These are phyloP conservation scores for Zaprionus africanus DNA, from an alignment of 1,140 invertebrate species.

Conservation along the genomic window DNA sequence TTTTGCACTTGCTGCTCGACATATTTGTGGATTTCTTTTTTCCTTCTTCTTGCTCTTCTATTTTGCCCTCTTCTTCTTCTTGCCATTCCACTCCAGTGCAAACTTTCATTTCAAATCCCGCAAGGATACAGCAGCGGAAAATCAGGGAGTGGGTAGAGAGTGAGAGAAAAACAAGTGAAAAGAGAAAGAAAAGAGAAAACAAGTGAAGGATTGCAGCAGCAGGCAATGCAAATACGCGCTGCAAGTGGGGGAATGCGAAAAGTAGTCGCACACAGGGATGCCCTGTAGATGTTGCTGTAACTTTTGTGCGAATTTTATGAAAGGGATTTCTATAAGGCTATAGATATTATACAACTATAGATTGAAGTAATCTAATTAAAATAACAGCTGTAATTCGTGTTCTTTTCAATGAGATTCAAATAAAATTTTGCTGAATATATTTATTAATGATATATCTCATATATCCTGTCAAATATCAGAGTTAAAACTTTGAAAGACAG, in stretches of 20 bases:
- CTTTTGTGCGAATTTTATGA: neutral
- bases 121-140: slow-evolving; percentile 74
- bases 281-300: neutral
- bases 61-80: slow-evolving; percentile 37
- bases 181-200: slow-evolving; percentile 27
- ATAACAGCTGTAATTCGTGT: neutral
- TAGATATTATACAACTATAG: neutral
- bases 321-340: neutral
- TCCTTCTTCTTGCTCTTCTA: slow-evolving; percentile 35
- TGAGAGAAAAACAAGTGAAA: neutral
- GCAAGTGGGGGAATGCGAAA: neutral
- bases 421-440: neutral
- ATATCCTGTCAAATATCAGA: too few species aligned
- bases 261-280: neutral
- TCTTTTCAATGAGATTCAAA: neutral
- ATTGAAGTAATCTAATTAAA: neutral
- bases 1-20: slow-evolving; percentile 50
- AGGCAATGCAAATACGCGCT: slow-evolving; percentile 68
- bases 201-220: slow-evolving; percentile 42
- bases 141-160: slow-evolving; percentile 41
- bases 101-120: slow-evolving; percentile 79
- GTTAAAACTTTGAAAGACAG: too few species aligned
- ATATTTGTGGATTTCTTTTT: slow-evolving; percentile 33
- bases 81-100: slow-evolving; percentile 59
- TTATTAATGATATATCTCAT: too few species aligned